phyloP scores from a whole-genome alignment of 37 sponge, comb jelly and placozoan genomes.

The Geodia barretti region DNA sequence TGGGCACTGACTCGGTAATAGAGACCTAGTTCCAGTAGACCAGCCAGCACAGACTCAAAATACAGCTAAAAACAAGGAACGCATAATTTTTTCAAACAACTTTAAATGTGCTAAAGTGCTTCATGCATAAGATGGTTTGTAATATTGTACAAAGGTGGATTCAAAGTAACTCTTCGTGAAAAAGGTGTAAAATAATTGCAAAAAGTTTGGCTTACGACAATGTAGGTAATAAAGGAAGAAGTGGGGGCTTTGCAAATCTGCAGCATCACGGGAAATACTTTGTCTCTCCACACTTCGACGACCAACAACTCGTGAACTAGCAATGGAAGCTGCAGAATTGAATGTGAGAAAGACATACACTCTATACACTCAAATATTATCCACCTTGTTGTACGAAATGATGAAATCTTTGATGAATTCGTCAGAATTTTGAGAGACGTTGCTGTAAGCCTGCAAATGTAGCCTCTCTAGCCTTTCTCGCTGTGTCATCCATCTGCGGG shows the following conservation, averaged over 20 bases:
- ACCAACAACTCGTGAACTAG: constrained; percentile 70
- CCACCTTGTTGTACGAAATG: constrained; percentile 75
- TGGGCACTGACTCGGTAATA: constrained; percentile 56
- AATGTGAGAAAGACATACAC: neutral
- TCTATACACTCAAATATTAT: no score
- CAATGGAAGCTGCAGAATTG: constrained; percentile 40
- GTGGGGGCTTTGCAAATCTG: constrained; percentile 23
- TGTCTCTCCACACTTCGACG: constrained; percentile 80
- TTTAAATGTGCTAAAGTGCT: neutral
- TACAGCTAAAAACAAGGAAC: constrained; percentile 42
- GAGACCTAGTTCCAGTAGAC: constrained; percentile 72
- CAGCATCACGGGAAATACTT: constrained; percentile 67
- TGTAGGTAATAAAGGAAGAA: constrained; percentile 71
- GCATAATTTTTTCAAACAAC: neutral
- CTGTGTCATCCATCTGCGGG: constrained; percentile 68
- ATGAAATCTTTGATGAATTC: constrained; percentile 84
- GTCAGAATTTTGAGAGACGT: constrained; percentile 59
- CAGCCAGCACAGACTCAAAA: constrained; percentile 69
- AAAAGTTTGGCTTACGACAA: constrained; percentile 53
- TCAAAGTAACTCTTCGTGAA: neutral
- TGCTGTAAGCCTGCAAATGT: constrained; percentile 74
- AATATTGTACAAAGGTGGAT: neutral
- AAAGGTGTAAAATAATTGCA: neutral
- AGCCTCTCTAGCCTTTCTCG: constrained; percentile 82
- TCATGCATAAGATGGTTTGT: neutral